Conservation (phyloP, 2,113 vertebrate genomes). For the Neofelis nebulosa region DNA sequence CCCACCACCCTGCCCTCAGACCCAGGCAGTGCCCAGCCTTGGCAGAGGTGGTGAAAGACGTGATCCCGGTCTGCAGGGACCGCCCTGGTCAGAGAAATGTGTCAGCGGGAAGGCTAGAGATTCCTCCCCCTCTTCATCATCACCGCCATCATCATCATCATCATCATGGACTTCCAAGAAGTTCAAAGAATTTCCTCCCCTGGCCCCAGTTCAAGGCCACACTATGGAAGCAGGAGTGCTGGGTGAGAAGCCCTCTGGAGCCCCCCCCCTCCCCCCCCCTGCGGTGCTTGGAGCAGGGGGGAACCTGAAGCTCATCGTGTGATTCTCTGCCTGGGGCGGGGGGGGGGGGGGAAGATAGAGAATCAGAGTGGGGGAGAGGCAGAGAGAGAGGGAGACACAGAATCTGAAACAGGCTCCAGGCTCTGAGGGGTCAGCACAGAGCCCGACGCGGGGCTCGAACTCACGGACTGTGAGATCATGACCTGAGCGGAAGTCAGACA, state of each 20-base stretch:
- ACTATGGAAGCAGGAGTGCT: background rate
- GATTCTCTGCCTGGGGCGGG: background rate
- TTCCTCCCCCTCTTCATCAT: background rate
- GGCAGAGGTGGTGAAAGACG: background rate
- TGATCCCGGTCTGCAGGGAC: background rate
- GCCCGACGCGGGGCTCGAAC: no score
- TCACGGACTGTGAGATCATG: no score
- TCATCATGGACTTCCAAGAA: background rate
- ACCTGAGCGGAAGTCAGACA: no score
- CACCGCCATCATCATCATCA: background rate
- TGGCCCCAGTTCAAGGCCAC: no score
- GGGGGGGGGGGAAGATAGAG: no score
- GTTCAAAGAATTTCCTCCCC: background rate
- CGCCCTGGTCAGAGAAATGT: background rate
- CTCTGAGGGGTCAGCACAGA: no score
- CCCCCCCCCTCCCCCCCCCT: no score
- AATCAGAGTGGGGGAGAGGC: no score
- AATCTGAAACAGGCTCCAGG: no score
- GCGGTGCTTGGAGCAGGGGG: fast-evolving
- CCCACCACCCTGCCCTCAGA: background rate
- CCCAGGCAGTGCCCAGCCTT: background rate
- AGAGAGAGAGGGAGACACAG: no score
- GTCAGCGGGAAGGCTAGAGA: background rate
- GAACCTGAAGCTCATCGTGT: fast-evolving
- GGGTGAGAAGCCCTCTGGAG: background rate